Conservation (phyloP, 1,140 invertebrate genomes). For the Drosophila prosaltans region DNA sequence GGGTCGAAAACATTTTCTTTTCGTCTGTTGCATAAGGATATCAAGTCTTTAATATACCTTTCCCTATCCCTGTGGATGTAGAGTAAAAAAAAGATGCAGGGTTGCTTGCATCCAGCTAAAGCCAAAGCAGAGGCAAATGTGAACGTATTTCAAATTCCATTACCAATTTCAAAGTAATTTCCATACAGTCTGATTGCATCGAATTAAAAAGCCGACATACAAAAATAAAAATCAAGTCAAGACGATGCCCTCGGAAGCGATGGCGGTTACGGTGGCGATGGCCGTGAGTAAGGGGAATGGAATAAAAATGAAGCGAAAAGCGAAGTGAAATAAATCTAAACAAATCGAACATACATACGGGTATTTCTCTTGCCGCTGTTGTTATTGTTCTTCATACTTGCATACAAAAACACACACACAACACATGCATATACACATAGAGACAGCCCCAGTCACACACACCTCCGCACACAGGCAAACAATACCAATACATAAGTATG, state of each 20-base stretch:
- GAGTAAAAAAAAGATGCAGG: slow-evolving; percentile 23
- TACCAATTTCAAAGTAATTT: slow-evolving; percentile 66
- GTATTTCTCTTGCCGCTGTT: slow-evolving; percentile 17
- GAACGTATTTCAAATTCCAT: slow-evolving; percentile 61
- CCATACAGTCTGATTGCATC: slow-evolving; percentile 64
- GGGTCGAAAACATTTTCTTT: not conserved
- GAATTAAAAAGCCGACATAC: slow-evolving; percentile 58
- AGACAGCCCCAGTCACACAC: not conserved
- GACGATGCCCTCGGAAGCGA: slow-evolving; percentile 26
- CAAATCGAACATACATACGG: slow-evolving; percentile 25
- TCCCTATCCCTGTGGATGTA: not conserved
- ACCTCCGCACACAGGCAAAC: slow-evolving; percentile 5
- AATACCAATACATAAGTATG: slow-evolving; percentile 1
- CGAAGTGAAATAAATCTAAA: slow-evolving; percentile 21
- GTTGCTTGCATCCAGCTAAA: slow-evolving; percentile 14
- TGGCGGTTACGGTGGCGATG: slow-evolving; percentile 1
- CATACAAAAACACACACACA: slow-evolving; percentile 14
- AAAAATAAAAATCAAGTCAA: slow-evolving; percentile 52
- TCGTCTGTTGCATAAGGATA: too few species aligned
- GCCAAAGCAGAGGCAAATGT: slow-evolving; percentile 33
- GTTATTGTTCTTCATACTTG: slow-evolving; percentile 25
- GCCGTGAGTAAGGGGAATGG: slow-evolving; percentile 14
- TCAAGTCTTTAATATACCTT: not conserved
- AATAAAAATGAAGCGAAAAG: slow-evolving; percentile 14
- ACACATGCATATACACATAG: not conserved